These are phyloP conservation scores for Emys orbicularis DNA, from an alignment of 2,797 vertebrate genomes.

Conservation along the genomic window DNA sequence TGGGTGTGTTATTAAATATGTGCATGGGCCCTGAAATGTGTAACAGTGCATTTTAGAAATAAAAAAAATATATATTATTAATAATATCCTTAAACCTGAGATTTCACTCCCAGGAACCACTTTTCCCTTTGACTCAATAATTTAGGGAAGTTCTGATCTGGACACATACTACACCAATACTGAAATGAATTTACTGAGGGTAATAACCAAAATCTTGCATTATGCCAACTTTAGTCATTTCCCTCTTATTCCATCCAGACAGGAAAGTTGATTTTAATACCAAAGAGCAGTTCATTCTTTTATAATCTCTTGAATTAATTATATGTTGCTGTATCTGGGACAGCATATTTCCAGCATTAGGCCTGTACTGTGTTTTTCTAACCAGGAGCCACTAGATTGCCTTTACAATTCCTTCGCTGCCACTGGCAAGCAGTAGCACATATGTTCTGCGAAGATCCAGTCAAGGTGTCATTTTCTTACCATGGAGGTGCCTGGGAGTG, in stretches of 20 bases:
- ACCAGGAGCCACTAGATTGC: background rate
- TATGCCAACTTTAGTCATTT: background rate
- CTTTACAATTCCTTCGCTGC: background rate
- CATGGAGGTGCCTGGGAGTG: background rate
- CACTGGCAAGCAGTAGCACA: background rate
- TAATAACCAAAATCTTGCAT: background rate
- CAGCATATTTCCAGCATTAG: background rate
- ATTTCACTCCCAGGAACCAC: background rate
- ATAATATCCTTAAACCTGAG: background rate
- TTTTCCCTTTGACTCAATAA: background rate
- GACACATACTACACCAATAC: background rate
- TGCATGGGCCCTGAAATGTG: background rate
- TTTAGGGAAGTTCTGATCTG: background rate
- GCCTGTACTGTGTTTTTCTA: background rate
- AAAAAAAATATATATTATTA: background rate
- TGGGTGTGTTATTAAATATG: background rate
- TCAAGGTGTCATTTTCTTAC: background rate
- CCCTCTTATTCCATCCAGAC: background rate
- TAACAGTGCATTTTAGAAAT: background rate
- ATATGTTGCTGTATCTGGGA: background rate
- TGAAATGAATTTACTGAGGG: background rate
- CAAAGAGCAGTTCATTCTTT: background rate
- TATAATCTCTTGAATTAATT: background rate
- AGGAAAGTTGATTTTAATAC: background rate
- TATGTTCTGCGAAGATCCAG: background rate